Evolutionary conservation across 37 sponge, comb jelly and placozoan species (phyloP).

Genomic region (Ephydatia muelleri): DNA sequence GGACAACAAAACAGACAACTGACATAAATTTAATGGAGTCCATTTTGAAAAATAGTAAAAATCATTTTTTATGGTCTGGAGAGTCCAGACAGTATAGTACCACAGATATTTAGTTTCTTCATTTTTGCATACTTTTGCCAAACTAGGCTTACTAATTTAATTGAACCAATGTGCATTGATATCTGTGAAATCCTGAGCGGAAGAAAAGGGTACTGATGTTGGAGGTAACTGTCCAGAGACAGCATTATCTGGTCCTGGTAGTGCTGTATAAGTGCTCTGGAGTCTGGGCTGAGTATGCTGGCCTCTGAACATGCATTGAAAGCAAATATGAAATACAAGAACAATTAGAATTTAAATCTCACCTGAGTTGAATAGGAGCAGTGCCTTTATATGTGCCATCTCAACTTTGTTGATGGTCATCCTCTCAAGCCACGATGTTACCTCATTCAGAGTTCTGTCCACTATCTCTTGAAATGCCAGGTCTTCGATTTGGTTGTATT

Average conservation of each 20-base stretch:
- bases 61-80: too few relatives aligned
- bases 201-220: neutral
- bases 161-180: neutral
- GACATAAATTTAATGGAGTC: too few relatives aligned
- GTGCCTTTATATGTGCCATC: constrained; percentile 63
- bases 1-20: too few relatives aligned
- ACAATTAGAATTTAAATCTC: neutral
- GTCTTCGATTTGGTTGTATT: constrained; percentile 33
- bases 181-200: neutral
- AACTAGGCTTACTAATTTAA: neutral
- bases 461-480: constrained; percentile 33
- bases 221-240: neutral
- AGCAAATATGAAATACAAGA: neutral
- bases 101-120: neutral
- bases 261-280: neutral
- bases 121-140: neutral
- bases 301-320: neutral
- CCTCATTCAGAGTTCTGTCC: constrained; percentile 44
- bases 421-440: constrained; percentile 38
- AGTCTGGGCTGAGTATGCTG: neutral
- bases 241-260: neutral
- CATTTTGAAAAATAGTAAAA: too few relatives aligned
- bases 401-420: constrained; percentile 61
- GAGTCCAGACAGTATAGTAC: neutral
- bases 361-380: constrained; percentile 86